Base-by-base conservation (phyloP, 2,113 vertebrate genomes). In the Sialia sialis region DNA sequence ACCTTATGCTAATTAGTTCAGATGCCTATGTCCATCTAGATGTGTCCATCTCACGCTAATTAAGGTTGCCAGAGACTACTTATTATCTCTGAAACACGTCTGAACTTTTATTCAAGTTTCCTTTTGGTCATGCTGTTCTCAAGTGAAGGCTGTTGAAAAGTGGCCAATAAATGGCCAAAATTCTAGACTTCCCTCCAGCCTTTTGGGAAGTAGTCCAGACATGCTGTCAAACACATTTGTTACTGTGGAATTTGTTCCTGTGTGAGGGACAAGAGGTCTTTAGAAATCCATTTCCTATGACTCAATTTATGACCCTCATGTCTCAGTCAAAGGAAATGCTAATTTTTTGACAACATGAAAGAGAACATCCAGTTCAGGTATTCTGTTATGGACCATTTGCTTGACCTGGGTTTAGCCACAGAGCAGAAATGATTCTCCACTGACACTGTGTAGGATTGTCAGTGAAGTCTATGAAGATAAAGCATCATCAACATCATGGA, bases 31-130 rank as follows among this genome's bases (percentile, higher is more conserved):
- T 19, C 15, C n/a, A n/a, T n/a, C n/a, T n/a, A n/a, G n/a, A n/a
- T n/a, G n/a, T n/a, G n/a, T n/a, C n/a, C n/a, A n/a, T n/a, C 16
- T 74, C 5, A 69, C 1, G 0, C 4, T 38, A 16, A 58, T 55
- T 46, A 78, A 12, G 21, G 75, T 14, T 84, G 27, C 13, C 7
- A 87, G 44, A 84, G 17, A 62, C 13, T 4, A 25, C 55, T 86
- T 69, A 10, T 49, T 55, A 84, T 44, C n/a, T 48, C 62, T 68
- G 52, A 75, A 80, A 68, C 2, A 11, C 7, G 3, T 26, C 43
- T 59, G 20, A 70, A 58, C 38, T 86, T 84, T 58, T n/a, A 73
- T 34, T 69, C 6, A 56, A 66, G 23, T 34, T 76, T 72, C 34
- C 32, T 8, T 58, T 82, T 78, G 18, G 58, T 20, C 34, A 20